A percentile compares a stretch with the other conserved stretches of the same genome.
Evolutionary conservation across 1,140 invertebrate genomes (phyloP).

Genomic region (Pseudomyrmex sp.): DNA sequence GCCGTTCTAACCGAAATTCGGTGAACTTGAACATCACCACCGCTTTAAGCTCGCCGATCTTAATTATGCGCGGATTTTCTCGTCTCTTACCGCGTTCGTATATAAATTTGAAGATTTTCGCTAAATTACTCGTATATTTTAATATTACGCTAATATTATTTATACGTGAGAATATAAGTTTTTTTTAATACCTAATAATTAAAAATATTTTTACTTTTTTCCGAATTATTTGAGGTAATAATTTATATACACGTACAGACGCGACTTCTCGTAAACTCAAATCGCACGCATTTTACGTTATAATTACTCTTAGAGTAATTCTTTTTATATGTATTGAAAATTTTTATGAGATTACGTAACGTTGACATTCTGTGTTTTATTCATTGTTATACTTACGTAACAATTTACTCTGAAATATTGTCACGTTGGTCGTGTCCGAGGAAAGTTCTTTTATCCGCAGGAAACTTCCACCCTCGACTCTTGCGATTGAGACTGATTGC

Average conservation of each 20-base stretch:
- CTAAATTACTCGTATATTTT: neutral
- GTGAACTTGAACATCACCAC: slow-evolving; percentile 66
- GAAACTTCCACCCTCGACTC: neutral
- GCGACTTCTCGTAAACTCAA: too few species aligned
- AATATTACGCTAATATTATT: neutral
- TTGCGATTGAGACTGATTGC: slow-evolving; percentile 32
- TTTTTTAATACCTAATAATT: too few species aligned
- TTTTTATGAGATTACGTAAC: too few species aligned
- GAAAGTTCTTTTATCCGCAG: slow-evolving; percentile 21
- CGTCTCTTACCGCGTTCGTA: neutral
- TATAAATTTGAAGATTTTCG: slow-evolving; percentile 13
- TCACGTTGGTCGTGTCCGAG: neutral
- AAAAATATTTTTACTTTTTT: neutral
- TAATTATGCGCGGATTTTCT: slow-evolving; percentile 65
- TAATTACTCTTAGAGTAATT: neutral
- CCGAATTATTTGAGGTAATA: neutral
- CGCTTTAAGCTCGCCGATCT: slow-evolving; percentile 59
- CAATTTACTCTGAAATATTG: slow-evolving; percentile 48
- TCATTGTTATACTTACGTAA: slow-evolving; percentile 15
- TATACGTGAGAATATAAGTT: too few species aligned
- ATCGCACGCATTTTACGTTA: too few species aligned
- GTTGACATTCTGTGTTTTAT: neutral
- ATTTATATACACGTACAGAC: neutral
- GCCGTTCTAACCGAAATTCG: slow-evolving; percentile 67
- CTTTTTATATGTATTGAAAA: too few species aligned